Evolutionary conservation across 1,140 invertebrate genomes (phyloP).

Genomic region (Branchinecta lindahli): DNA sequence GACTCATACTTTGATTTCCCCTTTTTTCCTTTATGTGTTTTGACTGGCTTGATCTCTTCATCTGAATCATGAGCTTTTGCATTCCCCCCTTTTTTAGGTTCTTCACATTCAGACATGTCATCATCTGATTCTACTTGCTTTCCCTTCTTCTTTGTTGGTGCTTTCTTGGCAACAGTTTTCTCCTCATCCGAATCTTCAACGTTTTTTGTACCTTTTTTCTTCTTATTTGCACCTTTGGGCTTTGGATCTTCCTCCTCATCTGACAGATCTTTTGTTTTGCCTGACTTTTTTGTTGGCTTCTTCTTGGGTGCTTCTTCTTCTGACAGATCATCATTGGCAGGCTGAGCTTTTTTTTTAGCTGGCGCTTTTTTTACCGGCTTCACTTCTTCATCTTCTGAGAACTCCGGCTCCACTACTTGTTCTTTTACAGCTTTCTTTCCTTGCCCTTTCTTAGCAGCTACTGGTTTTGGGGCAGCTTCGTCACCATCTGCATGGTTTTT

Average conservation of each 20-base stretch:
- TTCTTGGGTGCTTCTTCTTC: too few species aligned
- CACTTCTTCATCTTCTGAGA: constrained; percentile 11
- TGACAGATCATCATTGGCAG: too few species aligned
- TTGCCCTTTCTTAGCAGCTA: constrained; percentile 16
- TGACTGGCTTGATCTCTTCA: constrained; percentile 29
- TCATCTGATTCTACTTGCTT: constrained; percentile 12
- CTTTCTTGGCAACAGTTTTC: background rate
- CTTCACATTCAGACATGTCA: constrained; percentile 4
- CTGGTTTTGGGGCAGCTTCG: constrained; percentile 9
- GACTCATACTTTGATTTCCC: constrained; percentile 18
- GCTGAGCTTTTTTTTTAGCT: constrained; percentile 13
- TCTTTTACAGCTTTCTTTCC: constrained; percentile 26
- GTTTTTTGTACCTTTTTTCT: constrained; percentile 4
- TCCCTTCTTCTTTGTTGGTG: constrained; percentile 14
- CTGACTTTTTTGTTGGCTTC: too few species aligned
- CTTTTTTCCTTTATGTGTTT: constrained; percentile 19
- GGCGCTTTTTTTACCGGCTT: background rate
- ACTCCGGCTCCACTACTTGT: too few species aligned
- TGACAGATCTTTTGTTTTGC: too few species aligned
- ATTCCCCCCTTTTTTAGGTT: constrained; percentile 14
- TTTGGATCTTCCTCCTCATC: constrained; percentile 21
- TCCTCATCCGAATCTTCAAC: background rate
- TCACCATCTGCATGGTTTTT: constrained; percentile 20
- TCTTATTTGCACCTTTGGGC: constrained; percentile 14
- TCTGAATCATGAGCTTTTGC: constrained; percentile 22